Percentiles rank a stretch among this genome's conserved stretches.
Evolutionary conservation across 2,113 vertebrate genomes (phyloP).

Genomic region (Gymnorhina tibicen): DNA sequence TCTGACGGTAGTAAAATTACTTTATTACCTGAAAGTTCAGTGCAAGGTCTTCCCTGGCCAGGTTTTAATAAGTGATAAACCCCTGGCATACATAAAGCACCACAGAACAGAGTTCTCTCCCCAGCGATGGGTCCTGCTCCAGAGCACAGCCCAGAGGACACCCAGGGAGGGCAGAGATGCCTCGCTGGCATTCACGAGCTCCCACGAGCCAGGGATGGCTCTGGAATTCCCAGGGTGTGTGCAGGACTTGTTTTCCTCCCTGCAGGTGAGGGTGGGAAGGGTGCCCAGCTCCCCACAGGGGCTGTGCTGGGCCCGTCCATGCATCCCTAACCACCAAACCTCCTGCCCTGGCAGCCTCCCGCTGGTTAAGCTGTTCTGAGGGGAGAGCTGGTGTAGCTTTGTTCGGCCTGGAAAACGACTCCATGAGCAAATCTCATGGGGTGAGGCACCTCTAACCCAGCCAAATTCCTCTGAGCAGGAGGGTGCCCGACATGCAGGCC

Average conservation of each 20-base stretch:
- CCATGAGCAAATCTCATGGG: accelerated
- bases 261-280: background rate
- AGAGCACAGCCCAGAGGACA: background rate
- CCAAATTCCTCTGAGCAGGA: too few relatives aligned
- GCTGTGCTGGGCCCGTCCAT: background rate
- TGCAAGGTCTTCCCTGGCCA: background rate
- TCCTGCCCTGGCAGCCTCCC: background rate
- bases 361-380: background rate
- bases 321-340: too few relatives aligned
- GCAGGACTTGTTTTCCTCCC: background rate
- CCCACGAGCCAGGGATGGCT: background rate
- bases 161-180: background rate
- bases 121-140: background rate
- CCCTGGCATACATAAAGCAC: background rate
- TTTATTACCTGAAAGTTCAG: background rate
- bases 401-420: background rate
- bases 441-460: background rate
- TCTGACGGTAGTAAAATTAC: background rate
- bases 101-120: background rate
- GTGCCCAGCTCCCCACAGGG: background rate
- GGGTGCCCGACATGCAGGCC: accelerated
- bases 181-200: background rate
- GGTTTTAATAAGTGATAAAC: background rate
- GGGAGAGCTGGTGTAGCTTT: background rate
- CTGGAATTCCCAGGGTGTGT: background rate